These are phyloP conservation scores for Heterohyrax brucei DNA, from an alignment of 2,797 vertebrate genomes.

Conservation along the genomic window DNA sequence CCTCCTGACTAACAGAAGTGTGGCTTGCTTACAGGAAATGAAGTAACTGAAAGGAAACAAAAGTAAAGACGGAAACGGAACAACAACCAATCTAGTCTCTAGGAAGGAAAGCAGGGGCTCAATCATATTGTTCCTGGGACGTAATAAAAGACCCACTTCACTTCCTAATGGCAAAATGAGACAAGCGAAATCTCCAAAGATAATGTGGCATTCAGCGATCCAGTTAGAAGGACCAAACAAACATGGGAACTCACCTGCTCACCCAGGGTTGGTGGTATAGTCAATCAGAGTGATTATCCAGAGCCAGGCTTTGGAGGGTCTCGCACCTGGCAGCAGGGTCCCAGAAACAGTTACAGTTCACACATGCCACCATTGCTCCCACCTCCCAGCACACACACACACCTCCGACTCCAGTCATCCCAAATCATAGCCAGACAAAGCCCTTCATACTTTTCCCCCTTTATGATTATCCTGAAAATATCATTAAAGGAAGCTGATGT, in stretches of 20 bases:
- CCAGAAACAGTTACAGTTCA: background rate
- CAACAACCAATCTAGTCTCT: constrained; percentile 3
- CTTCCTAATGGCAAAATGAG: constrained; percentile 33
- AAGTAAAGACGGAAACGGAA: constrained; percentile 73
- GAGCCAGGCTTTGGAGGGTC: background rate
- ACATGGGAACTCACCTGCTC: background rate
- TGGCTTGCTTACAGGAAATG: constrained; percentile 78
- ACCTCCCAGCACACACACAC: background rate
- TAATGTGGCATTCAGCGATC: background rate
- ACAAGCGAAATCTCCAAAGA: constrained; percentile 23
- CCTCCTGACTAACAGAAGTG: constrained; percentile 78
- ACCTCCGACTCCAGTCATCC: background rate
- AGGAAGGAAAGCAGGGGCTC: constrained; percentile 46
- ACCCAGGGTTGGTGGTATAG: background rate
- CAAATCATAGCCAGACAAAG: background rate
- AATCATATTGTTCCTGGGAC: constrained; percentile 17
- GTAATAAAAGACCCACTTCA: background rate
- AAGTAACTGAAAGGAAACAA: constrained; percentile 78
- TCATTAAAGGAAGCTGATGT: constrained; percentile 17
- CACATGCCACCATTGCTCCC: too few species aligned
- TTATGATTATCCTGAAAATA: constrained; percentile 7
- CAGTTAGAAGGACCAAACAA: constrained; percentile 28
- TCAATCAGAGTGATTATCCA: background rate
- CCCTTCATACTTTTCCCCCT: background rate
- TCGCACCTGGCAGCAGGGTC: background rate